Evolutionary conservation across 2,797 vertebrate genomes (phyloP).

Genomic region (Mormyrus proboscirostris): DNA sequence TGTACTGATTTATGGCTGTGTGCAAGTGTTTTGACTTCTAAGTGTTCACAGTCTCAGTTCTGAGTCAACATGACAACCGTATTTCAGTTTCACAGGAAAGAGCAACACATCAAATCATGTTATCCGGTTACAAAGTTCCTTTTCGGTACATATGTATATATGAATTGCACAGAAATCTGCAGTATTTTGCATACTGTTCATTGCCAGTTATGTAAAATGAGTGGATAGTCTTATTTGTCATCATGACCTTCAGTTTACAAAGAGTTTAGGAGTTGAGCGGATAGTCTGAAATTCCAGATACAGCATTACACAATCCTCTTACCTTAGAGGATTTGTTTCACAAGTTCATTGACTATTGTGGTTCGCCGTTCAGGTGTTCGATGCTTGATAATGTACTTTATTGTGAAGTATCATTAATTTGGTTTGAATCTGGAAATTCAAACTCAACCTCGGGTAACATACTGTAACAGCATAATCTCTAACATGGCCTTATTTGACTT

Average conservation of each 20-base stretch:
- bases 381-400: not conserved
- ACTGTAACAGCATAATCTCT: not conserved
- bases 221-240: not conserved
- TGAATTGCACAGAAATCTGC: not conserved
- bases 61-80: not conserved
- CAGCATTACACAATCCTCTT: not conserved
- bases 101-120: not conserved
- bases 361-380: not conserved
- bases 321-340: not conserved
- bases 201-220: not conserved
- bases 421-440: not conserved
- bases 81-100: not conserved
- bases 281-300: not conserved
- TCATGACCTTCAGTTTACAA: not conserved
- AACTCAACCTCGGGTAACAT: not conserved
- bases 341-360: not conserved
- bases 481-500: not conserved
- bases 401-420: not conserved
- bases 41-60: not conserved
- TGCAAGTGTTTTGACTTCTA: slow-evolving; percentile 7
- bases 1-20: not conserved
- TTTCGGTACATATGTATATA: not conserved
- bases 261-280: not conserved
- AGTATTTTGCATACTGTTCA: not conserved
- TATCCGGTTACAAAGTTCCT: not conserved